phyloP scores from a whole-genome alignment of 2,797 vertebrate species.

The Diplodus sargus region DNA sequence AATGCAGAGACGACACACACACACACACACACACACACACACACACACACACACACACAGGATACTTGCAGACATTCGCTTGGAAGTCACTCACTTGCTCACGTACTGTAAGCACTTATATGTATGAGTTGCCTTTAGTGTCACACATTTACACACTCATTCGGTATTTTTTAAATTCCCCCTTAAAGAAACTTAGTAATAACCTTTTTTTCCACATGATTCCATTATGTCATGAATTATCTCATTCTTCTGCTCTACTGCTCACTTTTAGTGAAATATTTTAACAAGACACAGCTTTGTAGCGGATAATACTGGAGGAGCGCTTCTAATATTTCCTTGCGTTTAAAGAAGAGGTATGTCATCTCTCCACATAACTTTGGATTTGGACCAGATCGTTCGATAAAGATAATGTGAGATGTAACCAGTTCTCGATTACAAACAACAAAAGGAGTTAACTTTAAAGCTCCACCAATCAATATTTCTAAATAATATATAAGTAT shows the following conservation, averaged over 20 bases:
- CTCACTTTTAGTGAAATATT: constrained; percentile 14
- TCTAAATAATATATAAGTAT: neutral
- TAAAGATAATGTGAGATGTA: neutral
- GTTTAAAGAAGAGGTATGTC: neutral
- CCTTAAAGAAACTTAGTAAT: neutral
- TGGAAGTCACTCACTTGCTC: constrained; percentile 47
- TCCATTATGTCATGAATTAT: constrained; percentile 2
- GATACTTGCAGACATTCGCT: constrained; percentile 41
- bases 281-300: neutral
- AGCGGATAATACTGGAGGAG: neutral
- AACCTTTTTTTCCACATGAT: constrained; percentile 10
- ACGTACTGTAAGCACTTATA: constrained; percentile 41
- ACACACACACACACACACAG: constrained; percentile 5
- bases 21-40: constrained; percentile 10
- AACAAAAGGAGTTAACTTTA: neutral
- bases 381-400: neutral
- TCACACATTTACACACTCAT: constrained; percentile 31
- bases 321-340: neutral
- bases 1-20: constrained; percentile 38
- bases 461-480: neutral
- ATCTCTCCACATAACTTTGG: neutral
- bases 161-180: constrained; percentile 13
- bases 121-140: constrained; percentile 28
- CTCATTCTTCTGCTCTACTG: neutral
- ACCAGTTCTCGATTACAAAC: neutral